These are phyloP conservation scores for Bucorvus abyssinicus DNA, from an alignment of 2,797 vertebrate genomes.

Conservation along the genomic window DNA sequence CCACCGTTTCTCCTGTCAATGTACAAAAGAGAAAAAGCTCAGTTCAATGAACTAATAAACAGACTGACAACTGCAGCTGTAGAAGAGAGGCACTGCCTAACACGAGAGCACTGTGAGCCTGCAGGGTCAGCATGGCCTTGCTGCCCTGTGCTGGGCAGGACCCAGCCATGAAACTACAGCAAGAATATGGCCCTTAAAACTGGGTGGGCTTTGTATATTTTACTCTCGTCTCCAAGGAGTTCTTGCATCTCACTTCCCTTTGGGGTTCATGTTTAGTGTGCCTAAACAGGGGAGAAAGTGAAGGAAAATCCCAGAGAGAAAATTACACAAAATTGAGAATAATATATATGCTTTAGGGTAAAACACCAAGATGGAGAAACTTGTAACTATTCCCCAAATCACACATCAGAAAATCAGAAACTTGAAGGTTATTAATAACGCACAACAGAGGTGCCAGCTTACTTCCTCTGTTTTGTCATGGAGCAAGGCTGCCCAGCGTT, in stretches of 20 bases:
- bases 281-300: neutral
- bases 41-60: neutral
- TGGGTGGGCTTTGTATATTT: neutral
- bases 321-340: neutral
- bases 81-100: neutral
- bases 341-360: neutral
- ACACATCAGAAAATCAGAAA: neutral
- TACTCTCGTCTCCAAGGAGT: neutral
- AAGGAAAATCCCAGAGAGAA: neutral
- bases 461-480: neutral
- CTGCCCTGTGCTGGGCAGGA: neutral
- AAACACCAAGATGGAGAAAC: neutral
- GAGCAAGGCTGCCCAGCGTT: neutral
- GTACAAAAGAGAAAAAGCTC: neutral
- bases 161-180: neutral
- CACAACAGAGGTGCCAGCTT: neutral
- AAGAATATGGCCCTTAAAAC: neutral
- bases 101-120: rapidly evolving
- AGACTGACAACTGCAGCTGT: rapidly evolving
- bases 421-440: neutral
- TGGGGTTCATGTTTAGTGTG: neutral
- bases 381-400: neutral
- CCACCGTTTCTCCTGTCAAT: rapidly evolving
- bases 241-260: neutral
- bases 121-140: neutral